Percentiles rank a stretch among this genome's conserved stretches.
Conservation (phyloP, 2,888 invertebrate species). For the Microdon myrmicae region DNA sequence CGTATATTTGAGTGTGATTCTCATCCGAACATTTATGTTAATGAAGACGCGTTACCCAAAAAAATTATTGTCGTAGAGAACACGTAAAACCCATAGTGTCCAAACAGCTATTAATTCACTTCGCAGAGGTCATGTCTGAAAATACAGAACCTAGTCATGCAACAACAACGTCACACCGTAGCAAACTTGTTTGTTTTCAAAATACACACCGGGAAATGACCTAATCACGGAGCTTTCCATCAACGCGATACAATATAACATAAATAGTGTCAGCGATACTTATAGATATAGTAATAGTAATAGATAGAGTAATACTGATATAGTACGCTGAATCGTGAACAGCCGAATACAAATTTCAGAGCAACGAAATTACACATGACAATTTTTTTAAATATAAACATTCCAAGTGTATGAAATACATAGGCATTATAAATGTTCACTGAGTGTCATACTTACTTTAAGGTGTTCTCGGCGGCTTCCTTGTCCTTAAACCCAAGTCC, state of each 20-base stretch:
- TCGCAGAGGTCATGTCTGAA: not conserved
- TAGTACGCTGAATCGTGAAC: too few relatives aligned
- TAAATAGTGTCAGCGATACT: too few relatives aligned
- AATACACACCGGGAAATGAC: conserved; percentile 39
- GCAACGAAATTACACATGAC: conserved; percentile 16
- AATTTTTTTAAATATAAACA: conserved; percentile 32
- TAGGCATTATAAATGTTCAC: too few relatives aligned
- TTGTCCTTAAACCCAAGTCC: conserved; percentile 83
- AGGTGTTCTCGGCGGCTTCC: conserved; percentile 76
- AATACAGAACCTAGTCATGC: conserved; percentile 24
- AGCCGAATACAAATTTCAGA: too few relatives aligned
- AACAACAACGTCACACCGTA: conserved; percentile 38
- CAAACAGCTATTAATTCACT: conserved; percentile 5
- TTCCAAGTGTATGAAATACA: conserved; percentile 39
- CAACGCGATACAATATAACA: too few relatives aligned
- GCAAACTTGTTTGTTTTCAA: conserved; percentile 38
- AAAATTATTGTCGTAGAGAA: too few relatives aligned
- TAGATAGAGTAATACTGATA: too few relatives aligned
- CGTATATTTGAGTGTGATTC: too few relatives aligned
- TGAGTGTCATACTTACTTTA: conserved; percentile 66
- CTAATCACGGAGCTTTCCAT: conserved; percentile 34
- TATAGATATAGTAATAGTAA: too few relatives aligned
- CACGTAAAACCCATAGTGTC: too few relatives aligned
- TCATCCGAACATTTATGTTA: not conserved
- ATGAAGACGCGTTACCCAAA: too few relatives aligned